Evolutionary conservation across 2,888 invertebrate species (phyloP).

Genomic region (Cordilura impudica): DNA sequence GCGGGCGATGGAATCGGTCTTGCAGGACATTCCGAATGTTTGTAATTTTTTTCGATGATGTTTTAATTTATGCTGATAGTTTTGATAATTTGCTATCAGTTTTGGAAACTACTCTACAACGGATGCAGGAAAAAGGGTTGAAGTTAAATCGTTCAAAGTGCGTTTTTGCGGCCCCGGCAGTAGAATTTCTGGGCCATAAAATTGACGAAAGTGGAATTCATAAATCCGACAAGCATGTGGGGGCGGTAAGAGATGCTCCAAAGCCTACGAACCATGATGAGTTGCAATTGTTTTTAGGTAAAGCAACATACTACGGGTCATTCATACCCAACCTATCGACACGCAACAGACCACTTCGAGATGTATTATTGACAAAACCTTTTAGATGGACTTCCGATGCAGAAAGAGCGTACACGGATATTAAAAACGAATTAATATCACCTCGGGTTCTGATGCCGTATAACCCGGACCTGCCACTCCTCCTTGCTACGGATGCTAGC

Average conservation of each 20-base stretch:
- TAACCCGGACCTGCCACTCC: constrained; percentile 1
- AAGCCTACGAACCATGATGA: constrained; percentile 18
- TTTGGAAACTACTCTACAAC: constrained; percentile 1
- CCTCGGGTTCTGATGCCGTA: constrained; percentile 19
- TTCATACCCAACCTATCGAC: constrained; percentile 25
- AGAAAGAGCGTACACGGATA: not conserved
- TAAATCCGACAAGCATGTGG: constrained; percentile 31
- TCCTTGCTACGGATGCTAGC: constrained; percentile 46
- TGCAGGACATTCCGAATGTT: constrained; percentile 22
- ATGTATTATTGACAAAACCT: not conserved
- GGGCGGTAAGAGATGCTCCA: not conserved
- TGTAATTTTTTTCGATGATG: constrained; percentile 25
- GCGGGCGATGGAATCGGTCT: not conserved
- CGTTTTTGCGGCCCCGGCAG: constrained; percentile 35
- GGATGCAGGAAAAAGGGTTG: not conserved
- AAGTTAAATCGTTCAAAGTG: constrained; percentile 6
- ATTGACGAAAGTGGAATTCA: constrained; percentile 40
- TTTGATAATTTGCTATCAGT: not conserved
- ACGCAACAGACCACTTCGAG: not conserved
- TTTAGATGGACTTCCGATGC: constrained; percentile 1
- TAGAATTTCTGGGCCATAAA: constrained; percentile 44
- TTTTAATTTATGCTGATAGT: constrained; percentile 16
- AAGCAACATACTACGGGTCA: constrained; percentile 10
- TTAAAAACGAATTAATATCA: not conserved
- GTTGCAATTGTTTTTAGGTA: constrained; percentile 42